Conservation (phyloP, 2,888 invertebrate species). For the Bibio marci region DNA sequence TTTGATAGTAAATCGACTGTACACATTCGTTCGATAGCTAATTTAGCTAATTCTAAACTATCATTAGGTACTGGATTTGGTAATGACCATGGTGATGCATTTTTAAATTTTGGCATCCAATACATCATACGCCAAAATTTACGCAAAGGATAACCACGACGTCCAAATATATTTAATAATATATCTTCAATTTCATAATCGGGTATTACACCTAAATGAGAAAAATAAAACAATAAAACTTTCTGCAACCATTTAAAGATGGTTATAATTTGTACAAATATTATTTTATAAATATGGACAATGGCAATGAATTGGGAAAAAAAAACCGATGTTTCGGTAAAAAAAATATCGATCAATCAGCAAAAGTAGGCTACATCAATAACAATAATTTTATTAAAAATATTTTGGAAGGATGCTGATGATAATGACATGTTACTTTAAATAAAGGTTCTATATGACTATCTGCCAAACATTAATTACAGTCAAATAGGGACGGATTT, state of each 20-base stretch:
- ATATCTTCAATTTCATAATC: slow-evolving; percentile 77
- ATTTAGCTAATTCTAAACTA: slow-evolving; percentile 54
- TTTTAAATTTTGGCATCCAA: slow-evolving; percentile 89
- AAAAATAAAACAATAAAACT: too few relatives aligned
- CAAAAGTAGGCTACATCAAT: not conserved
- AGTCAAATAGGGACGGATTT: too few relatives aligned
- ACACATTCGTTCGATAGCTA: slow-evolving; percentile 71
- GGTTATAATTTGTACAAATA: too few relatives aligned
- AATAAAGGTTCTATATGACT: too few relatives aligned
- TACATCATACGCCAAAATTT: slow-evolving; percentile 73
- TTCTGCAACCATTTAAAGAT: too few relatives aligned
- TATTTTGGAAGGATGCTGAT: not conserved
- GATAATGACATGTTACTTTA: too few relatives aligned
- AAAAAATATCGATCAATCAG: not conserved
- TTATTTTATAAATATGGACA: too few relatives aligned
- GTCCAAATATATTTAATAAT: slow-evolving; percentile 71
- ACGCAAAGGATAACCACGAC: slow-evolving; percentile 48
- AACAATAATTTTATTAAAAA: not conserved
- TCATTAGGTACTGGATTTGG: slow-evolving; percentile 65
- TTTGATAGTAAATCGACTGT: slow-evolving; percentile 60
- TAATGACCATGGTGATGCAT: slow-evolving; percentile 71
- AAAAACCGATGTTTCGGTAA: too few relatives aligned
- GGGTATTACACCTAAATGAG: slow-evolving; percentile 64
- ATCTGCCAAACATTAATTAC: too few relatives aligned
- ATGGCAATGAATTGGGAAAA: too few relatives aligned